Evolutionary conservation across 2,888 invertebrate species (phyloP).

Genomic region (Sinhomidia bicolor): DNA sequence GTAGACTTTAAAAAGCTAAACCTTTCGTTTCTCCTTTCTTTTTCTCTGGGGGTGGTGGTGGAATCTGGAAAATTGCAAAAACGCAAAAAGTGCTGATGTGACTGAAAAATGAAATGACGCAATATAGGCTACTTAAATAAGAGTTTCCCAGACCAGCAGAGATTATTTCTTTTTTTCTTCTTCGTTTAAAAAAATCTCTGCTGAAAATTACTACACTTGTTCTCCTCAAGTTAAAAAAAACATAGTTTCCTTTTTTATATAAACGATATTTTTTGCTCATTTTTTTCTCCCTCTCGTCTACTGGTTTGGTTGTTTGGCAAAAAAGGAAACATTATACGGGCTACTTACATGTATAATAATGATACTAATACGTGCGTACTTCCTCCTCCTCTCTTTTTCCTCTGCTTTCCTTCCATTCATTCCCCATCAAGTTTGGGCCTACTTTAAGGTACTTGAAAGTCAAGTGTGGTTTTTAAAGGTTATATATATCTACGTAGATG

Average conservation of each 20-base stretch:
- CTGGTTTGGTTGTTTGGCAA: background rate
- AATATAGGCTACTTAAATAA: constrained; percentile 59
- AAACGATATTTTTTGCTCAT: background rate
- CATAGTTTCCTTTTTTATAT: background rate
- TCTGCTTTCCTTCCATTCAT: background rate
- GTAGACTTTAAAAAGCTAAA: constrained; percentile 14
- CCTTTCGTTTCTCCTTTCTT: background rate
- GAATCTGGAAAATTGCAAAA: constrained; percentile 51
- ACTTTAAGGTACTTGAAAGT: constrained; percentile 28
- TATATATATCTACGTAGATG: too few species aligned
- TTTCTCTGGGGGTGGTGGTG: background rate
- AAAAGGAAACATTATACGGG: background rate
- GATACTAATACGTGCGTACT: background rate
- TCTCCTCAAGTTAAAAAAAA: background rate
- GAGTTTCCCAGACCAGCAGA: background rate
- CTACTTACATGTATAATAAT: background rate
- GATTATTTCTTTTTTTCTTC: too few species aligned
- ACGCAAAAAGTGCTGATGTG: constrained; percentile 53
- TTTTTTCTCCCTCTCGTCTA: background rate
- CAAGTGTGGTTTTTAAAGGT: constrained; percentile 35
- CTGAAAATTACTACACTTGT: constrained; percentile 47
- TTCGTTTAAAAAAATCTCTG: constrained; percentile 2
- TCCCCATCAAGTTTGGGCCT: background rate
- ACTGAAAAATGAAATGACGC: constrained; percentile 59
- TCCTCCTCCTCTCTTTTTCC: background rate